A percentile compares a stretch with the other conserved stretches of the same genome.
Conservation (phyloP, 2,888 invertebrate species). For the Willowsia nigromaculata region DNA sequence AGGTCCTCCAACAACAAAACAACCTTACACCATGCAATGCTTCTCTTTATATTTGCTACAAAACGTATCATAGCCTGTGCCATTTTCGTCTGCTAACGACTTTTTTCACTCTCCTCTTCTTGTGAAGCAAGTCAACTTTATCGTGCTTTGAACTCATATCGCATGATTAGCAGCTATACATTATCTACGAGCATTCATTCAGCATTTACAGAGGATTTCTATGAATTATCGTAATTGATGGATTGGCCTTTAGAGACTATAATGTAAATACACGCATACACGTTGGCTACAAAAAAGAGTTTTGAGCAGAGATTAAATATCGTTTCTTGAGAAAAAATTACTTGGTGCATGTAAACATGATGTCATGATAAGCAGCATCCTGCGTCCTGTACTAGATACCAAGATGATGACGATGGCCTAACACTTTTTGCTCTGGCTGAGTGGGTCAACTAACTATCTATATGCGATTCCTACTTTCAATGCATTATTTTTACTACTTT, state of each 20-base stretch:
- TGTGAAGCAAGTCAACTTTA: not conserved
- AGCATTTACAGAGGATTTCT: not conserved
- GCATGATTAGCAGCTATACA: not conserved
- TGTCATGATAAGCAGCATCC: not conserved
- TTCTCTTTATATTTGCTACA: too few species aligned
- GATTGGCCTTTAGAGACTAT: not conserved
- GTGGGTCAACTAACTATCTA: conserved; percentile 14
- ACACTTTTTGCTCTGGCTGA: not conserved
- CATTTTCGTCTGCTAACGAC: not conserved
- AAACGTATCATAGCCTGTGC: not conserved
- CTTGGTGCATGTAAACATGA: not conserved
- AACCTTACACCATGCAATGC: too few species aligned
- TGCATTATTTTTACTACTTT: not conserved
- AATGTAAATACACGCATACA: too few species aligned
- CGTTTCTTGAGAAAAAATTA: too few species aligned
- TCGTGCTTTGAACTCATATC: not conserved
- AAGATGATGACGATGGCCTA: too few species aligned
- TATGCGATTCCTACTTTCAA: not conserved
- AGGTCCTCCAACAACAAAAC: too few species aligned
- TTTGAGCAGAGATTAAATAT: too few species aligned
- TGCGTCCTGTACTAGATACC: not conserved
- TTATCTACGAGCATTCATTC: not conserved
- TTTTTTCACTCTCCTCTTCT: not conserved
- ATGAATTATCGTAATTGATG: not conserved
- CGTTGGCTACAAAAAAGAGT: too few species aligned